Percentiles rank a stretch among this genome's conserved stretches.
Conservation (phyloP, 2,797 vertebrate species). For the Melanotaenia maccullochi region DNA sequence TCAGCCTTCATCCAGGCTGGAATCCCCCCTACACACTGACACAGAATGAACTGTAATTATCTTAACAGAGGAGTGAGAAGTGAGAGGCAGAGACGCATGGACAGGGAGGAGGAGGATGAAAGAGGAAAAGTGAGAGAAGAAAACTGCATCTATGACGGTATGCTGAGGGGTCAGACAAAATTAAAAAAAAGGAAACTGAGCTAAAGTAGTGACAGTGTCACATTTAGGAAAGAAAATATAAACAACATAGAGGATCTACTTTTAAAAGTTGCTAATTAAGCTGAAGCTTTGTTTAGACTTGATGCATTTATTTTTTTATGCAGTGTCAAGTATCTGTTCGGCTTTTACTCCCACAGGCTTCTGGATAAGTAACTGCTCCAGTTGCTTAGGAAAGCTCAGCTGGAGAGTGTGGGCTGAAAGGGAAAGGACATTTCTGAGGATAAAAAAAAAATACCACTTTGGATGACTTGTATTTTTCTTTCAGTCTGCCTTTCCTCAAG, state of each 20-base stretch:
- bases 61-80: constrained; percentile 44
- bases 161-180: constrained; percentile 8
- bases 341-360: not conserved
- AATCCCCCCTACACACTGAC: constrained; percentile 65
- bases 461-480: not conserved
- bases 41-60: constrained; percentile 69
- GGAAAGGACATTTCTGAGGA: not conserved
- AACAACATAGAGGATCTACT: not conserved
- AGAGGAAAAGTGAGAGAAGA: constrained; percentile 10
- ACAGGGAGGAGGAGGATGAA: constrained; percentile 10
- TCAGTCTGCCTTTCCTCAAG: not conserved
- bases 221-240: constrained; percentile 3
- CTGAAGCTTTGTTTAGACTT: not conserved
- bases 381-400: not conserved
- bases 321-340: not conserved
- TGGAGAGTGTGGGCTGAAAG: not conserved
- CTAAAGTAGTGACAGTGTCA: constrained; percentile 12
- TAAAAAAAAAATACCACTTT: constrained; percentile 7
- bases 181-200: not conserved
- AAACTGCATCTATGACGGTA: constrained; percentile 9
- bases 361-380: not conserved
- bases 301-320: not conserved
- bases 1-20: constrained; percentile 73
- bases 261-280: not conserved
- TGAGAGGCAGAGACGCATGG: constrained; percentile 24